Base-by-base conservation (phyloP, 2,113 vertebrate genomes). In the Actenoides hombroni region DNA sequence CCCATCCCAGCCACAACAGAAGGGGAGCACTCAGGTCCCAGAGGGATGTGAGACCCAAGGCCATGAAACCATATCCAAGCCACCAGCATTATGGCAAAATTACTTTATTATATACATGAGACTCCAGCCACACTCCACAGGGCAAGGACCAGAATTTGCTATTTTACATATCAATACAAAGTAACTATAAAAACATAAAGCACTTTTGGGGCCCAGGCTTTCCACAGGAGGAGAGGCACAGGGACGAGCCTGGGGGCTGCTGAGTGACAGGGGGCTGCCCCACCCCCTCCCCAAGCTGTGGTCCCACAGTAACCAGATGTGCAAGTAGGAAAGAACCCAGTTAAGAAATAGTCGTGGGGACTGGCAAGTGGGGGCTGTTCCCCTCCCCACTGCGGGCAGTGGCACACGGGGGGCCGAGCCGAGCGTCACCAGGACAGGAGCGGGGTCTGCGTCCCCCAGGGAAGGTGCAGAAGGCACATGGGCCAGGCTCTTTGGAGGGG, bases 121-220 rank as follows among this genome's bases (percentile, higher is more conserved):
- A 97, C 94, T 97, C 96, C 84, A 94, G 95, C 91, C 95, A 97
- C 93, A 96, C 93, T 94, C 90, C 96, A 97, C 91, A 97, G 85
- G 95, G 94, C 93, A 95, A 96, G 93, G 94, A 95, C 95, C 92
- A 97, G 94, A 96, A 97, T 92, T 95, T 0, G 53, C 93, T 96
- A 97, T 94, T 91, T 90, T 97, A 97, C 97, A 97, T 90, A 86
- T 94, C 86, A 76, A 93, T 97, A 97, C 96, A 97, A 97, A 96
- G 13, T 54, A 97, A 97, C 97, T 96, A 96, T 96, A 97, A 97
- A 97, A 97, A 96, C 96, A 96, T 97, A 97, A 97, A 97, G 96
- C 97, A 97, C 95, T 96, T 97, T 88, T 42, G 73, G 93, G 92
- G 87, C 92, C 92, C 74, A 95, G 93, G 85, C 88, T 95, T 96